phyloP scores from a whole-genome alignment of 2,888 invertebrate species.

The Seira sanloemensis region DNA sequence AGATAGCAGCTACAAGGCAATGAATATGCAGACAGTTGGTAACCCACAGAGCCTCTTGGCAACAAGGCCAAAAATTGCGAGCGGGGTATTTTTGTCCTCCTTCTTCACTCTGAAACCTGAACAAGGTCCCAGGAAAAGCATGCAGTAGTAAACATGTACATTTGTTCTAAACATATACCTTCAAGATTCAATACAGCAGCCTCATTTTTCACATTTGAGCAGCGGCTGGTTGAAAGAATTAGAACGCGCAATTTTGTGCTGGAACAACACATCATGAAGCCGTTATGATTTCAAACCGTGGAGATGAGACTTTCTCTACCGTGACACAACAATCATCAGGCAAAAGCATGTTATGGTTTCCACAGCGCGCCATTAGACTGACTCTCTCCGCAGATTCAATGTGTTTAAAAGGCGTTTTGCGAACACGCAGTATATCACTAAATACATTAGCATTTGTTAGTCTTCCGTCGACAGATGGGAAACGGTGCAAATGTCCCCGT shows the following conservation, averaged over 20 bases:
- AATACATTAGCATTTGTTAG: too few relatives aligned
- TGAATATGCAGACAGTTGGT: neutral
- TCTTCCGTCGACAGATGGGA: neutral
- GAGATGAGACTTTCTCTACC: too few relatives aligned
- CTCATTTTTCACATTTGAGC: neutral
- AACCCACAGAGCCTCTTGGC: neutral
- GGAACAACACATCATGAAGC: neutral
- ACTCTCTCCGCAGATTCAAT: too few relatives aligned
- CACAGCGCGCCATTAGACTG: too few relatives aligned
- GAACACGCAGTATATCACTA: neutral
- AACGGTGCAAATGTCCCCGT: too few relatives aligned
- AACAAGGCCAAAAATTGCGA: neutral
- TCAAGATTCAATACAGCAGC: too few relatives aligned
- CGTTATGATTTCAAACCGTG: neutral
- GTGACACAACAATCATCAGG: too few relatives aligned
- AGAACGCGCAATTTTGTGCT: neutral
- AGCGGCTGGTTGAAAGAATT: neutral
- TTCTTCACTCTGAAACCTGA: neutral
- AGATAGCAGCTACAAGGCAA: neutral
- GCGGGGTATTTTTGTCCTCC: neutral
- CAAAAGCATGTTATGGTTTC: too few relatives aligned
- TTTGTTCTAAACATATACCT: too few relatives aligned
- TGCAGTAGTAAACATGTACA: too few relatives aligned
- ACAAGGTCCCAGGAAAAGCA: neutral
- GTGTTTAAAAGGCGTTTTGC: too few relatives aligned